Percentiles rank a stretch among this genome's conserved stretches.
These are phyloP conservation scores for Acleris literana DNA, from an alignment of 2,888 invertebrate species.

Conservation along the genomic window DNA sequence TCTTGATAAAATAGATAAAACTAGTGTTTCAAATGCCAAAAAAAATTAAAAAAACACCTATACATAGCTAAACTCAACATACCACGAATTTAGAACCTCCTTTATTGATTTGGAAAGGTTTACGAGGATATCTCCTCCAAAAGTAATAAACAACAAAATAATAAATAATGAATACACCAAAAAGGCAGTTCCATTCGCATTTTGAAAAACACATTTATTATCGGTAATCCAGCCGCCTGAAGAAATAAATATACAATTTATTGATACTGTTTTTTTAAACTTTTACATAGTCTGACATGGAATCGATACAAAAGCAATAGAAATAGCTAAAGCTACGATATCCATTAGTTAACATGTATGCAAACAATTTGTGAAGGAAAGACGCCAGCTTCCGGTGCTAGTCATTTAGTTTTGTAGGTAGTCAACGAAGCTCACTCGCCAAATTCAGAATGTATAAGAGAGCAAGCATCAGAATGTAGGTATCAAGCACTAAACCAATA, in stretches of 20 bases:
- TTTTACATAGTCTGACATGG: constrained; percentile 39
- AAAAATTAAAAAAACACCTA: constrained; percentile 38
- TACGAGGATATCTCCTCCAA: constrained; percentile 18
- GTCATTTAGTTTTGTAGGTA: constrained; percentile 51
- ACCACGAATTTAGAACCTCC: too few relatives aligned
- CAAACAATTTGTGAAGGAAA: constrained; percentile 93
- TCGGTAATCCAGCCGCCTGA: constrained; percentile 48
- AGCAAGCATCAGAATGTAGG: constrained; percentile 73
- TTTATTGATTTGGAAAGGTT: constrained; percentile 1
- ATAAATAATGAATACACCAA: constrained; percentile 38
- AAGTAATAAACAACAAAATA: constrained; percentile 11
- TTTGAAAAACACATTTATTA: constrained; percentile 34
- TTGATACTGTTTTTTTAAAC: constrained; percentile 17
- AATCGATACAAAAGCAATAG: constrained; percentile 36
- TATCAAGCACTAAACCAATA: constrained; percentile 77
- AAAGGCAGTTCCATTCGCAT: constrained; percentile 22
- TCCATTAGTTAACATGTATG: constrained; percentile 82
- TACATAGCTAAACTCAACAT: constrained; percentile 28
- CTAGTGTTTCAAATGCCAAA: constrained; percentile 12
- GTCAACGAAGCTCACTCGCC: constrained; percentile 63
- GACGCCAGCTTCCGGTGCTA: constrained; percentile 86
- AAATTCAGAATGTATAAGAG: constrained; percentile 54
- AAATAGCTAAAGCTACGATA: constrained; percentile 38
- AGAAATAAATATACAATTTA: constrained; percentile 34
- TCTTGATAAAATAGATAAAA: constrained; percentile 16